Conservation (phyloP, 2,113 vertebrate species). For the Cyprinus carpio region DNA sequence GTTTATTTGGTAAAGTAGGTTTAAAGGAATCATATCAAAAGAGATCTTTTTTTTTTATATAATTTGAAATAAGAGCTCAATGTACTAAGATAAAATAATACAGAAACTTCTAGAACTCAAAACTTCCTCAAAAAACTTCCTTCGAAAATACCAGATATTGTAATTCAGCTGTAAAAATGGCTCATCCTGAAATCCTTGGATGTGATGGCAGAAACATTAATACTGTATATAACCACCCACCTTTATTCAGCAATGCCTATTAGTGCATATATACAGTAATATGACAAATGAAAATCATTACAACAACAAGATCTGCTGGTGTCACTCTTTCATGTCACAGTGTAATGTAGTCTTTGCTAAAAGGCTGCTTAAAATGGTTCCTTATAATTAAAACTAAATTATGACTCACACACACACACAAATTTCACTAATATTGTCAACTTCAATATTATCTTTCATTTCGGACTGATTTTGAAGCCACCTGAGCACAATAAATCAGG, state of each 20-base stretch:
- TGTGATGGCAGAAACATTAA: neutral
- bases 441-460: neutral
- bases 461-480: neutral
- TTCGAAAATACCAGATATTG: neutral
- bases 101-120: neutral
- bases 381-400: neutral
- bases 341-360: neutral
- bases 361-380: neutral
- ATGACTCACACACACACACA: neutral
- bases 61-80: neutral
- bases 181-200: constrained; percentile 14
- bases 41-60: neutral
- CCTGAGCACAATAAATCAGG: neutral
- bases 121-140: neutral
- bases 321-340: neutral
- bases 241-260: neutral
- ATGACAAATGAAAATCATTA: neutral
- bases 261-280: neutral
- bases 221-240: neutral
- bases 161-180: neutral
- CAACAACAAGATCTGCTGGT: neutral
- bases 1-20: neutral
- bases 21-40: neutral
- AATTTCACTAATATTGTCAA: neutral
- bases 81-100: neutral